phyloP scores from a whole-genome alignment of 2,797 vertebrate genomes.

The Sphenodon punctatus region DNA sequence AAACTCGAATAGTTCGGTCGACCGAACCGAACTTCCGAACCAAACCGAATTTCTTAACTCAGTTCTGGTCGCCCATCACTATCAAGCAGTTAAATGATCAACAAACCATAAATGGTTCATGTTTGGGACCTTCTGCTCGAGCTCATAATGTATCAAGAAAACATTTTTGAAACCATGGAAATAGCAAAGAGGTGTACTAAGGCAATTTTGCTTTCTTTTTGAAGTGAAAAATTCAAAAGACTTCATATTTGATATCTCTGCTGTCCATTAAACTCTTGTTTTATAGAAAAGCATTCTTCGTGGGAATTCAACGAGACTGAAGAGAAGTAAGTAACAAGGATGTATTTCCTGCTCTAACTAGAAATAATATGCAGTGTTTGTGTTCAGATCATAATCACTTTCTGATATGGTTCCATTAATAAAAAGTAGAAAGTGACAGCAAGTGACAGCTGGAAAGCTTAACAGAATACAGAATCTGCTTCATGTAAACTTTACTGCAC shows the following conservation, averaged over 20 bases:
- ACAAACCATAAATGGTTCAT: background rate
- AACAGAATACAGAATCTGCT: background rate
- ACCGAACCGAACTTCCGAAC: too few species aligned
- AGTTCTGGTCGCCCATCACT: too few species aligned
- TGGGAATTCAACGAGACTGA: background rate
- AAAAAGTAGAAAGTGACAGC: background rate
- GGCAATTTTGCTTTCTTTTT: background rate
- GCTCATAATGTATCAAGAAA: background rate
- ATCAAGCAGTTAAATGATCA: too few species aligned
- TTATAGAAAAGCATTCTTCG: slow-evolving; percentile 16
- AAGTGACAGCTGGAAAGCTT: background rate
- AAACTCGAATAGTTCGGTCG: too few species aligned
- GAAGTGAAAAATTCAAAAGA: background rate
- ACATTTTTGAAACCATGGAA: background rate
- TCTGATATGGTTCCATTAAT: background rate
- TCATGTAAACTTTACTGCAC: background rate
- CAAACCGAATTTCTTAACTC: too few species aligned
- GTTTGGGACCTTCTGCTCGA: background rate
- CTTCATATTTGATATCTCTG: background rate
- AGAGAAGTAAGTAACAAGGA: background rate
- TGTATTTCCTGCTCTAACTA: background rate
- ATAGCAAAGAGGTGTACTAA: background rate
- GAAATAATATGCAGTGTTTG: background rate
- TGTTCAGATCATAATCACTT: background rate
- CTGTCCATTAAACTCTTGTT: background rate